Evolutionary conservation across 2,113 vertebrate genomes (phyloP), one percentile per base, ranked within the genome.

Genomic region (Stercorarius parasiticus): DNA sequence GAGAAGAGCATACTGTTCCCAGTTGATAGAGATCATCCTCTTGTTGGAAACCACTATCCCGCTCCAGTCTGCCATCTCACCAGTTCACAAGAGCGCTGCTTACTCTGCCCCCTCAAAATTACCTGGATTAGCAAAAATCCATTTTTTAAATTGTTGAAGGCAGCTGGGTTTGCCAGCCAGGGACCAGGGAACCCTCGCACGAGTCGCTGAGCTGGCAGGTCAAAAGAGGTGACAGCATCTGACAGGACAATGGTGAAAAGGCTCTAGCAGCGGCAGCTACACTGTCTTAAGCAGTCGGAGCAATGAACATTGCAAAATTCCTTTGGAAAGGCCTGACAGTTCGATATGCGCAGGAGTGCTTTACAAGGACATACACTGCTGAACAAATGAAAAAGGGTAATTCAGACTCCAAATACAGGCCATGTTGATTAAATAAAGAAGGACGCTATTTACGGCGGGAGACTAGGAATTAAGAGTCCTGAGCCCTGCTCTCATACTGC

Each of bases 361-460:
- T 77, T 59, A 64, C 49, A 42, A 53, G 84, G 93, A 89, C 73
- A 59, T 1, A 53, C 78, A n/a, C 10, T 53, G 81, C 86, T 91
- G 84, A 90, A 66, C 64, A 87, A 82, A 94, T 20, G 78, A 36
- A 55, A 86, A 85, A 73, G n/a, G 49, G 71, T 40, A 93, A 94
- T 70, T 86, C 87, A 58, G 40, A 38, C 52, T 87, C 66, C 59
- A 82, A 95, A 96, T 87, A 79, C 77, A 92, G 59, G 40, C 29
- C 71, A 15, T 45, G 58, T 2, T 90, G 72, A 94, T 93, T 92
- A 90, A 97, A 97, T 77, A 93, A 88, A 92, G 85, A 36, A 81
- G 17, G 34, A 94, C 10, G 7, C 19, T 53, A 81, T 59, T 84
- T 88, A 92, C 0, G 2, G 69, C 52, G 49, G 56, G 40, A 91